Percentiles rank a stretch among this genome's conserved stretches.
These are phyloP conservation scores for Octonoba sinensis DNA, from an alignment of 2,888 invertebrate genomes.

Conservation along the genomic window DNA sequence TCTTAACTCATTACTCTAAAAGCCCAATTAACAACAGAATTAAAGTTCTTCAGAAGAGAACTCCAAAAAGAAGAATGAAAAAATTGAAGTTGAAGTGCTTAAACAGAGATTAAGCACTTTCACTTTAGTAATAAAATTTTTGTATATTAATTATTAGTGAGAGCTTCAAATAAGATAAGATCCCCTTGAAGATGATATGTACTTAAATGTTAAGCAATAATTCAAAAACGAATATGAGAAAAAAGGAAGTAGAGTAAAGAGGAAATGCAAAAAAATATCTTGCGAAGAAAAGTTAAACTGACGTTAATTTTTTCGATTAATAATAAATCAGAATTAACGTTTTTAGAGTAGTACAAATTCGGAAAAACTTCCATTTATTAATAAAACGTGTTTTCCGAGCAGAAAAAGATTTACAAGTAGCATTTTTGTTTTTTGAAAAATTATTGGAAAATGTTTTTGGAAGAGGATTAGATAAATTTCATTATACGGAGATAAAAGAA, in stretches of 20 bases:
- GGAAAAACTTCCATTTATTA: too few relatives aligned
- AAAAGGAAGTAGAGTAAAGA: background rate
- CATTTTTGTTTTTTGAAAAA: too few relatives aligned
- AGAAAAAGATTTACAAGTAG: too few relatives aligned
- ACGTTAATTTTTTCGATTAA: conserved; percentile 55
- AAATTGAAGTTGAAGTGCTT: conserved; percentile 5
- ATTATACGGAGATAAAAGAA: too few relatives aligned
- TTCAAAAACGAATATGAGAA: conserved; percentile 37
- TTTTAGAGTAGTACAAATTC: too few relatives aligned
- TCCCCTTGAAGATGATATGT: conserved; percentile 2
- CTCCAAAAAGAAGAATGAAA: conserved; percentile 1
- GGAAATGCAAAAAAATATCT: conserved; percentile 6
- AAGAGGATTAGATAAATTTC: too few relatives aligned
- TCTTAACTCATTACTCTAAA: conserved; percentile 55
- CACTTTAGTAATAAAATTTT: conserved; percentile 48
- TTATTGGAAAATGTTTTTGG: too few relatives aligned
- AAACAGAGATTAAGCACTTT: conserved; percentile 44
- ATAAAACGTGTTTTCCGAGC: too few relatives aligned
- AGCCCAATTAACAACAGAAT: conserved; percentile 56
- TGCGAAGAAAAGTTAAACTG: conserved; percentile 31
- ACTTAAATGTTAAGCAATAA: conserved; percentile 52
- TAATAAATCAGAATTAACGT: conserved; percentile 35
- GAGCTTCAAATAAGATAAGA: background rate
- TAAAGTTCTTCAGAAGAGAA: conserved; percentile 2
- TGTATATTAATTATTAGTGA: conserved; percentile 43